Evolutionary conservation across 37 sponge, comb jelly and placozoan genomes (phyloP).

Genomic region (Crambe crambe): DNA sequence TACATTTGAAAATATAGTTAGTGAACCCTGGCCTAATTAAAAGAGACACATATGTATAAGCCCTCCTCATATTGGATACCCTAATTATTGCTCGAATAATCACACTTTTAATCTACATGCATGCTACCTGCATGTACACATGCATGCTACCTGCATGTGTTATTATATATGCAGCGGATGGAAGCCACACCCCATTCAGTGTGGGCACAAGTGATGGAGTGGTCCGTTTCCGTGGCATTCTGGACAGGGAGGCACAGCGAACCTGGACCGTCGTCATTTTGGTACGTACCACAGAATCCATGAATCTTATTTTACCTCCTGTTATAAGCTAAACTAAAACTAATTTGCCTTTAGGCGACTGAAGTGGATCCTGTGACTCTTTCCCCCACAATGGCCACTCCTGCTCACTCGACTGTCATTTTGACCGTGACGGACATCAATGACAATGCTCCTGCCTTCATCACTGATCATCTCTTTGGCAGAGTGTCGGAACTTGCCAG

Average conservation of each 20-base stretch:
- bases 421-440: slow-evolving; percentile 34
- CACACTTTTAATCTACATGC: too few relatives aligned
- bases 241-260: slow-evolving; percentile 15
- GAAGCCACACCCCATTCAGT: background rate
- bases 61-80: too few relatives aligned
- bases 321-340: too few relatives aligned
- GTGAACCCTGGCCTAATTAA: too few relatives aligned
- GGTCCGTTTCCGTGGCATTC: background rate
- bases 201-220: background rate
- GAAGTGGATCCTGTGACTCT: background rate
- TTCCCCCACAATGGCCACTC: background rate
- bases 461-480: background rate
- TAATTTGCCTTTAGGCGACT: background rate
- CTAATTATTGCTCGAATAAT: too few relatives aligned
- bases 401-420: slow-evolving; percentile 9
- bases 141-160: too few relatives aligned
- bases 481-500: slow-evolving; percentile 16
- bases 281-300: background rate
- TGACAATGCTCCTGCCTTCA: slow-evolving; percentile 38
- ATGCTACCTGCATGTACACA: too few relatives aligned
- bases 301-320: too few relatives aligned
- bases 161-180: background rate
- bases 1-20: too few relatives aligned
- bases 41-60: too few relatives aligned
- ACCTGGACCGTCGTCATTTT: background rate